Base-by-base conservation (phyloP, 53 echinoderm and acorn worm species). In the Holothuria scabra region DNA sequence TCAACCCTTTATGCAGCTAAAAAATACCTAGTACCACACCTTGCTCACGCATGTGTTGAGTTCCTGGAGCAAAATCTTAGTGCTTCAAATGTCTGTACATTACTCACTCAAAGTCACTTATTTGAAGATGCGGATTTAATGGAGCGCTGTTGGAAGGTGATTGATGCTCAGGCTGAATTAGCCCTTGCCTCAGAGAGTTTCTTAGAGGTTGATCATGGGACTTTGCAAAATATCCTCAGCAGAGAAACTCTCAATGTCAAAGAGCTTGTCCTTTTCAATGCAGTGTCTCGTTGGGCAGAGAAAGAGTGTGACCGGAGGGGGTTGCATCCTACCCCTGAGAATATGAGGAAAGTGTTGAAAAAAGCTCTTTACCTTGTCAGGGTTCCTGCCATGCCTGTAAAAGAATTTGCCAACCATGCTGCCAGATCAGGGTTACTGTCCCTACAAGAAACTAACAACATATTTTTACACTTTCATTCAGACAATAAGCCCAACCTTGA, bases 91-190 rank as follows among this genome's bases (percentile, higher is more conserved):
- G 97, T 93, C 13, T 97, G 97, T 49, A 90, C 94, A 1, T 75
- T 97, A 46, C 80, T 97, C 19, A 97, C 94, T 38, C 97, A 97
- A 67, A 97, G 94, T 49, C 93, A 93, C 49, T 85, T 97, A 21
- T 97, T 97, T 85, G 97, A 97, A 64, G 97, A 97, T 84, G 92
- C 94, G 0, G 94, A 97, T 72, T 80, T 97, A 56, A 92, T 93
- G 94, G 92, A 94, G 60, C 94, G 92, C 38, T 97, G 97, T 82
- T 97, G 97, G 97, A 94, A 94, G 75, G 97, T 97, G 30, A 97
- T 97, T 21, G 97, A 97, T 81, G 94, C 94, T 48, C 97, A 97
- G 61, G 94, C 97, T 5, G 97, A 97, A 84, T 90, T 92, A 66
- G 97, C 97, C 24, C 89, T 97, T 29, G 81, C 90, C 48, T 94